Conservation (phyloP, 2,113 vertebrate genomes). For the Azemiops feae region DNA sequence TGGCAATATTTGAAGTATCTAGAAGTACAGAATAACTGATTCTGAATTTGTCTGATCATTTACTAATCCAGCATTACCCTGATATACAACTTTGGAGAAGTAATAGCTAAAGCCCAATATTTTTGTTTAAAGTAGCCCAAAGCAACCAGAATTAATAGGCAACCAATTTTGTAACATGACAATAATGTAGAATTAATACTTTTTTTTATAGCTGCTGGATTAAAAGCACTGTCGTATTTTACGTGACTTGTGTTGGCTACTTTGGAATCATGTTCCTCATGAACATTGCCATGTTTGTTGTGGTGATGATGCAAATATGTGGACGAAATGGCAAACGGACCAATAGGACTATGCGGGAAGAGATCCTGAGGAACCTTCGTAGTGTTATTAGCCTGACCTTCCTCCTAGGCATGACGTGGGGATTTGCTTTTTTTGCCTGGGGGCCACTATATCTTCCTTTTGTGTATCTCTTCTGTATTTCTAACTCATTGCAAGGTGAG, state of each 20-base stretch:
- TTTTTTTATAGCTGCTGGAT: slow-evolving; percentile 88
- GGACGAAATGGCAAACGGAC: slow-evolving; percentile 93
- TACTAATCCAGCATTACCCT: not conserved
- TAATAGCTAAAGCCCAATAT: not conserved
- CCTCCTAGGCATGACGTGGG: slow-evolving; percentile 96
- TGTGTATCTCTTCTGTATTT: slow-evolving; percentile 93
- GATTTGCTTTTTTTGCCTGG: slow-evolving; percentile 96
- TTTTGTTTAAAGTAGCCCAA: not conserved
- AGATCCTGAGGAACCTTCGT: slow-evolving; percentile 89
- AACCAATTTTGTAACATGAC: not conserved
- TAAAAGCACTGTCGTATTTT: slow-evolving; percentile 77
- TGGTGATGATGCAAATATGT: slow-evolving; percentile 97
- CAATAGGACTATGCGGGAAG: slow-evolving; percentile 85
- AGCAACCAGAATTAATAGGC: slow-evolving; percentile 15
- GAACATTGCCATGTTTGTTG: slow-evolving; percentile 96
- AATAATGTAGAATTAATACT: not conserved
- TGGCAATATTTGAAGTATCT: not conserved
- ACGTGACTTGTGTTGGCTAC: slow-evolving; percentile 85
- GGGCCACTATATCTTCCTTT: slow-evolving; percentile 84
- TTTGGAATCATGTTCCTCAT: slow-evolving; percentile 91
- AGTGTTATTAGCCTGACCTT: slow-evolving; percentile 94
- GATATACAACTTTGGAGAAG: not conserved
- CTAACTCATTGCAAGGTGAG: slow-evolving; percentile 96
- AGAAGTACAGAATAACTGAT: not conserved
- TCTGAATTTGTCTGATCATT: not conserved